phyloP scores from a whole-genome alignment of 1,140 invertebrate species.

The Protaetia brevitarsis region DNA sequence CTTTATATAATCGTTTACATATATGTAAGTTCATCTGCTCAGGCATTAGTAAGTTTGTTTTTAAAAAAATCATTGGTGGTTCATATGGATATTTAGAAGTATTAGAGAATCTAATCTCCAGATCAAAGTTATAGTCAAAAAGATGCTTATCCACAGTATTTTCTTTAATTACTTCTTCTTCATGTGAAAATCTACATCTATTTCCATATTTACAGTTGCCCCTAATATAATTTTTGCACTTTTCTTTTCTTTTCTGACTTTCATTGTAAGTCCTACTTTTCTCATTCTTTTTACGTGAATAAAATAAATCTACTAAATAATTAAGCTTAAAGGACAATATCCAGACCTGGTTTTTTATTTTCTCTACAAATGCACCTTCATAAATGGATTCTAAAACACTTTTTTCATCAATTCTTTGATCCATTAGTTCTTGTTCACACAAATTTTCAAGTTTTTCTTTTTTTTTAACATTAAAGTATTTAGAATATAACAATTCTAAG shows the following conservation, averaged over 20 bases:
- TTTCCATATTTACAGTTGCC: constrained; percentile 68
- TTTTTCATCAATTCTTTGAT: constrained; percentile 66
- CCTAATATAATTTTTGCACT: constrained; percentile 65
- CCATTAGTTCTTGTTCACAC: constrained; percentile 54
- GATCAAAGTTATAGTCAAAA: constrained; percentile 53
- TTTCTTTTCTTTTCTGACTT: constrained; percentile 57
- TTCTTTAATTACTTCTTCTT: constrained; percentile 50
- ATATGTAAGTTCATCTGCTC: constrained; percentile 60
- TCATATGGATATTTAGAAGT: constrained; percentile 69
- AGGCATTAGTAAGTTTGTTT: constrained; percentile 58
- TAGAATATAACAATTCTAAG: constrained; percentile 63
- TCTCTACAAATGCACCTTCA: constrained; percentile 62
- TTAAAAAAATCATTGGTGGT: constrained; percentile 65
- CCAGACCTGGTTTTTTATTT: constrained; percentile 65
- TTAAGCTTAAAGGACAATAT: constrained; percentile 62
- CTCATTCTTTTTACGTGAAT: constrained; percentile 50
- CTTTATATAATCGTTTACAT: constrained; percentile 59
- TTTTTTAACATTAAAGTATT: constrained; percentile 59
- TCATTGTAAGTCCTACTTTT: constrained; percentile 29
- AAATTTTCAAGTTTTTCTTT: constrained; percentile 45
- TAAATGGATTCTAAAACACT: constrained; percentile 72
- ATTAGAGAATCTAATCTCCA: constrained; percentile 71
- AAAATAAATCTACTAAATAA: constrained; percentile 62
- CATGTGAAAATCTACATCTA: constrained; percentile 71
- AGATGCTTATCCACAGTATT: constrained; percentile 43